Percentiles rank a stretch among this genome's conserved stretches.
Conservation (phyloP, 2,113 vertebrate species). For the Emberiza fucata region DNA sequence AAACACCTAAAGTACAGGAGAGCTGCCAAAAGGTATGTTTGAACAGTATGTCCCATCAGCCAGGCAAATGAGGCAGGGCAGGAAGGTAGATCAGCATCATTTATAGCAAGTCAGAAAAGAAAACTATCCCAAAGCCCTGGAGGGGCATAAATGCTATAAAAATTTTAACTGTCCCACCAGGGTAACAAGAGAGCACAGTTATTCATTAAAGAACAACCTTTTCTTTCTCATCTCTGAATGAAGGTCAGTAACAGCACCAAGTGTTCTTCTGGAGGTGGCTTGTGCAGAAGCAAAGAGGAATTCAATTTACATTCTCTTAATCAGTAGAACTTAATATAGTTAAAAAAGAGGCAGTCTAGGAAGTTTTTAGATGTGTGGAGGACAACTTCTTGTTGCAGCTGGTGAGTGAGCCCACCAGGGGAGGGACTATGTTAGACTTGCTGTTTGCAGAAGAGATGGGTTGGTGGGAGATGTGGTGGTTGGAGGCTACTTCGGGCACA, state of each 20-base stretch:
- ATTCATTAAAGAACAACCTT: not conserved
- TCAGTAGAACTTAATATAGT: not conserved
- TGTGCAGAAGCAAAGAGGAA: not conserved
- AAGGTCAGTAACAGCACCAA: not conserved
- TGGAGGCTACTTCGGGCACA: not conserved
- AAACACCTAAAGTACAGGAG: not conserved
- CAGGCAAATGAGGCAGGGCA: not conserved
- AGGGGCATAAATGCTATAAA: not conserved
- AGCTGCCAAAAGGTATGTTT: not conserved
- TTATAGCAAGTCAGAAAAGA: not conserved
- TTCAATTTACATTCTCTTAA: not conserved
- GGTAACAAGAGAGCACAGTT: not conserved
- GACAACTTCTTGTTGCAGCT: not conserved
- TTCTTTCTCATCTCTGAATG: not conserved
- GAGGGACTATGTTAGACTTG: not conserved
- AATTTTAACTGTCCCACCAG: not conserved
- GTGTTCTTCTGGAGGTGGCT: not conserved
- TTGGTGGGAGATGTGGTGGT: not conserved
- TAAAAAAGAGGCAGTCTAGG: not conserved
- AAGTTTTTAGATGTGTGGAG: not conserved
- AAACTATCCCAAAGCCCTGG: not conserved
- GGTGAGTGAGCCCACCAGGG: not conserved
- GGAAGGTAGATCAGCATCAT: not conserved
- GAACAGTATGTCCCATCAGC: not conserved
- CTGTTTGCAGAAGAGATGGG: not conserved